Base-by-base conservation (phyloP, 2,888 invertebrate genomes). In the Eupsilia transversa region DNA sequence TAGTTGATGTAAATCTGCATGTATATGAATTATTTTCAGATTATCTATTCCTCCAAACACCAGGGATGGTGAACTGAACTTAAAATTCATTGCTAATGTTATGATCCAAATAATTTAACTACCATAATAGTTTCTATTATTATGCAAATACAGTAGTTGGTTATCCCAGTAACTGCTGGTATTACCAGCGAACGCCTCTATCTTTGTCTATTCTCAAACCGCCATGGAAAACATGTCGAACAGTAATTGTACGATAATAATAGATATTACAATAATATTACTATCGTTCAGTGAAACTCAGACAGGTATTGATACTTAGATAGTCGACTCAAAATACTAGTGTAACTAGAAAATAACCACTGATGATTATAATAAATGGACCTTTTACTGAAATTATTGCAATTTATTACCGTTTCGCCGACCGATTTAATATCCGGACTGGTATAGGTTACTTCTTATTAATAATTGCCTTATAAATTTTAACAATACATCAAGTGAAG, bases 401-500 rank as follows among this genome's bases (percentile, higher is more conserved):
- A 81, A 86, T 88, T 86, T 81, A 84, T 88, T 78, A 61, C 84
- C 74, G 81, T 79, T 86, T 88, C 82, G 68, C 74, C 70, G 72
- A 71, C 69, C 84, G 78, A 87, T 88, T 88, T 88, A 88, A 88
- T 87, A 84, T 88, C 86, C 81, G 66, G 23, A 84, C 76, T 77
- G 79, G 72, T 87, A 85, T 85, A 80, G 63, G 74, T 75, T 75
- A 87, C 85, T 84, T 86, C 87, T 89, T 87, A 88, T 89, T 91
- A 82, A 90, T 91, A 92, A 92, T 91, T 85, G 90, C 89, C 83
- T 88, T 86, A 90, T 92, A 92, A 92, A 92, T 86, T 84, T 74
- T 61, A 84, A 86, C 81, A 86, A 85, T 89, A 90, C 91, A 91
- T 89, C 90, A 89, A 83, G 82, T 79, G 85, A 84, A 88, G 89